Conservation (phyloP, 2,113 vertebrate species). For the Bufo bufo region DNA sequence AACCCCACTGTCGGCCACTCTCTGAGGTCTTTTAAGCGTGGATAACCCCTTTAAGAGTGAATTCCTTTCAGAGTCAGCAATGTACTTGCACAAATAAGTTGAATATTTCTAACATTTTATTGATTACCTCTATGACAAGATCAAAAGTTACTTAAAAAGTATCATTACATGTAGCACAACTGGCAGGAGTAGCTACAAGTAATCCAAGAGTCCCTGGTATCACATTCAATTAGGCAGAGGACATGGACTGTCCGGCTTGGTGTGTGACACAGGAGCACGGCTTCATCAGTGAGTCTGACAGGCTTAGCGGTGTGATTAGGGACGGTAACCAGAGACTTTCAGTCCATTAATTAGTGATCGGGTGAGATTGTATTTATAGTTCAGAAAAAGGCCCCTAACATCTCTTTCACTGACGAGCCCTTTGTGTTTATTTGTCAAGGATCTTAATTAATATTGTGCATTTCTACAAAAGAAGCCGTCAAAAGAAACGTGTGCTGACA, state of each 20-base stretch:
- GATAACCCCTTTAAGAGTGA: no score
- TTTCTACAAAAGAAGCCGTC: neutral
- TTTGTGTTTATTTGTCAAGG: constrained; percentile 52
- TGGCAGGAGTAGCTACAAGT: constrained; percentile 10
- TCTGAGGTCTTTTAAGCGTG: no score
- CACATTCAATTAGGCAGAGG: constrained; percentile 47
- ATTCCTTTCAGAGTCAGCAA: no score
- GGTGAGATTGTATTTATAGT: constrained; percentile 59
- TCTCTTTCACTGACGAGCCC: constrained; percentile 50
- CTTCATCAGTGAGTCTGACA: constrained; percentile 58
- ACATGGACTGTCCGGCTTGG: constrained; percentile 29
- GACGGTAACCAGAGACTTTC: constrained; percentile 36
- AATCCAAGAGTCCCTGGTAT: constrained; percentile 9
- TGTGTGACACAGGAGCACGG: constrained; percentile 44
- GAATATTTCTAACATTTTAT: neutral
- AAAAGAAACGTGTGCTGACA: neutral
- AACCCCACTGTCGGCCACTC: no score
- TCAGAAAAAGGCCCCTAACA: constrained; percentile 48
- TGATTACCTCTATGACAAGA: neutral
- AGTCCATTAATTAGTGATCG: constrained; percentile 55
- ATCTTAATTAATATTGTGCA: constrained; percentile 56
- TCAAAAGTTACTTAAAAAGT: neutral
- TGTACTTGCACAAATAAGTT: no score
- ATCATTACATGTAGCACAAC: neutral
- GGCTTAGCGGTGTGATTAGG: constrained; percentile 47